phyloP scores from a whole-genome alignment of 2,113 vertebrate genomes.

The Xiphorhynchus elegans region DNA sequence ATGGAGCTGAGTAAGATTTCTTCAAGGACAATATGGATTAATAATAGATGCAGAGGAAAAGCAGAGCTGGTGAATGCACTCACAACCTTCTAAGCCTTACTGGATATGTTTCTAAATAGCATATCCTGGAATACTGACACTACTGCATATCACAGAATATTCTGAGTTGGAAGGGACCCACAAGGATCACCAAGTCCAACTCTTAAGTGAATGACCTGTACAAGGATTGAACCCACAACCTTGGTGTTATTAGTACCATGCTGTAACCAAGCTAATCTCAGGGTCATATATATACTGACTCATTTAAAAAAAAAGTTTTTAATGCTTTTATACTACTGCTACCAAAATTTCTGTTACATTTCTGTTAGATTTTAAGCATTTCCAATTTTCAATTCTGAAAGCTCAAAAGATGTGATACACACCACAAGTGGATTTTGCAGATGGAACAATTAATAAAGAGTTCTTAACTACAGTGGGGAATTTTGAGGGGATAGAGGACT shows the following conservation, averaged over 20 bases:
- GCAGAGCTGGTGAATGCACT: neutral
- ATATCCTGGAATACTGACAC: neutral
- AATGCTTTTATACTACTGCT: neutral
- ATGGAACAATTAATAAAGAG: neutral
- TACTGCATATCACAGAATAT: neutral
- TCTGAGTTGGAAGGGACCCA: neutral
- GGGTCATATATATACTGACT: neutral
- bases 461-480: neutral
- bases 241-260: neutral
- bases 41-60: conserved; percentile 41
- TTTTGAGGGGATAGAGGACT: neutral
- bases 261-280: neutral
- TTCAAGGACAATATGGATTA: conserved; percentile 31
- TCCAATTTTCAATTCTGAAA: neutral
- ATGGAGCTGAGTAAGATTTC: conserved; percentile 15
- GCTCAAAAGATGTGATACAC: neutral
- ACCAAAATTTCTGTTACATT: neutral
- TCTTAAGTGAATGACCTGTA: neutral
- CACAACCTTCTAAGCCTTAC: neutral
- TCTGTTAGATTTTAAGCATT: neutral
- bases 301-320: neutral
- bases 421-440: neutral
- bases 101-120: conserved; percentile 18
- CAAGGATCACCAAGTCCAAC: neutral
- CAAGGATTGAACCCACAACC: neutral